phyloP scores from a whole-genome alignment of 1,140 invertebrate species.

The Venturia canescens region DNA sequence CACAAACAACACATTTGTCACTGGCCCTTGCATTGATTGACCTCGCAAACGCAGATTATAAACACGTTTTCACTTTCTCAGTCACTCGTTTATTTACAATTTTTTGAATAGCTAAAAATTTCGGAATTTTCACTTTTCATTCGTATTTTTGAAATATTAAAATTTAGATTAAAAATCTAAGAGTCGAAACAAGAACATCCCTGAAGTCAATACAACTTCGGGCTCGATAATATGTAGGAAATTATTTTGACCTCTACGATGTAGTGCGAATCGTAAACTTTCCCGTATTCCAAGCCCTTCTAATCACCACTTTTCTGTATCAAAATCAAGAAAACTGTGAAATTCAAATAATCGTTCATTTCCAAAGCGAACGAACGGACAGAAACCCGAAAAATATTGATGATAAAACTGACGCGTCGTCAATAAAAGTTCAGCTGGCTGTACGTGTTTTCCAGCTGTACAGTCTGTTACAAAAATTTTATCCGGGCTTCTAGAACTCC shows the following conservation, averaged over 20 bases:
- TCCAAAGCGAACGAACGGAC: not conserved
- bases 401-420: conserved; percentile 31
- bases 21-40: conserved; percentile 15
- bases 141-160: not conserved
- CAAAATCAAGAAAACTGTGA: not conserved
- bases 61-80: not conserved
- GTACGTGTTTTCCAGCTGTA: conserved; percentile 56
- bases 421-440: conserved; percentile 56
- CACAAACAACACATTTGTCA: conserved; percentile 20
- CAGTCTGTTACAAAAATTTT: conserved; percentile 56
- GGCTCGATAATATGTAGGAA: conserved; percentile 53
- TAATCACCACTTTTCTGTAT: not conserved
- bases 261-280: not conserved
- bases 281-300: not conserved
- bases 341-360: not conserved
- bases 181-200: not conserved
- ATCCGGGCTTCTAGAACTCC: not conserved
- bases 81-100: not conserved
- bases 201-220: conserved; percentile 66
- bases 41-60: conserved; percentile 34
- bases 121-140: conserved; percentile 40
- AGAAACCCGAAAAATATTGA: not conserved
- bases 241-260: not conserved
- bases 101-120: no score
- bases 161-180: not conserved